Base-by-base conservation (phyloP, 2,888 invertebrate species). In the Cyaniris semiargus region DNA sequence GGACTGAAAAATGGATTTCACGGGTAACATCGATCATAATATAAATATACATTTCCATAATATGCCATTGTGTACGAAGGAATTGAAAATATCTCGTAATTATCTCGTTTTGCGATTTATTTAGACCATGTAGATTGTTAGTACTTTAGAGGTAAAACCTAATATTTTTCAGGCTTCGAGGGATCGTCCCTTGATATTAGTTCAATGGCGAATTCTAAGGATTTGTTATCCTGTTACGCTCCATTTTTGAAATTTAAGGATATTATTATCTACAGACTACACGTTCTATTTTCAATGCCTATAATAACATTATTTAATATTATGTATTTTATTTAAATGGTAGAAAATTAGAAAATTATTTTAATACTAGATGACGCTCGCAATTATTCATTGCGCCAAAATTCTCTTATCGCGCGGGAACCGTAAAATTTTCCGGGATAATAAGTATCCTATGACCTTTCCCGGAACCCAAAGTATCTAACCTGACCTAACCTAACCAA, bases 1-100 rank as follows among this genome's bases (percentile, higher is more conserved):
- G 79, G 85, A 86, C 81, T 87, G 77, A 80, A 81, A 81, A 83
- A 83, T 79, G 80, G 80, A 79, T 81, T 78, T 77, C 78, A 81
- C 80, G 78, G 79, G 78, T 78, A 78, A 76, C 80, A 79, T 79
- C 77, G 78, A 81, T 81, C 79, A 74, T 53, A 74, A 38, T 38
- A 38, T 38, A 71, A 38, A 71, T 38, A 71, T 71, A 71, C 38
- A 71, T 71, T 71, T 71, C 38, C 71, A 71, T 38, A 71, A 34
- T 70, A 71, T 71, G 71, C 71, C 38, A 10, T 71, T 71, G 71
- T 38, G 34, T 71, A 71, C 44, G 48, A 74, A 23, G 48, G 8
- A 44, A 21, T 44, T 72, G 72, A 15, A 44, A 72, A 72, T 72
- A 44, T 72, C 13, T 72, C 23, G 44, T 44, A 27, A 31, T 66